Evolutionary conservation across 1,140 invertebrate species (phyloP).

Genomic region (Lasaia peninsularis): DNA sequence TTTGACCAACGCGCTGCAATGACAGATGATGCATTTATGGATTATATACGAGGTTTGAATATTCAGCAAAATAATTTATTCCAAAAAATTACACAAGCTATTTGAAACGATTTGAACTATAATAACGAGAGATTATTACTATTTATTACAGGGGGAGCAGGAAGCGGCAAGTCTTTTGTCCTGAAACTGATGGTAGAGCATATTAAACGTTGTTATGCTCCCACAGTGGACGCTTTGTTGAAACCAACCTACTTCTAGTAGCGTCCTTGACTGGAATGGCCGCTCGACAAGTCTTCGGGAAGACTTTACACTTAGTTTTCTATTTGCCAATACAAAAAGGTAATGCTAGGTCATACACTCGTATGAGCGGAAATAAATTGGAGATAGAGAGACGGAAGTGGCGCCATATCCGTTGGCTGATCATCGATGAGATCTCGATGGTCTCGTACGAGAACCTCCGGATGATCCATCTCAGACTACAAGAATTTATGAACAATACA

Average conservation of each 20-base stretch:
- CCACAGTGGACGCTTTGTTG: constrained; percentile 28
- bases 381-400: constrained; percentile 28
- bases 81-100: neutral
- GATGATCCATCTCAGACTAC: constrained; percentile 24
- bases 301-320: constrained; percentile 26
- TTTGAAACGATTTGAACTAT: constrained; percentile 15
- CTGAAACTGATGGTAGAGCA: constrained; percentile 37
- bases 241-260: constrained; percentile 16
- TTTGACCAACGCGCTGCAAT: too few species aligned
- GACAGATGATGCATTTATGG: constrained; percentile 23
- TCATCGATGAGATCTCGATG: constrained; percentile 37
- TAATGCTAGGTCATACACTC: constrained; percentile 22
- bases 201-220: constrained; percentile 3
- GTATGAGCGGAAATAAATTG: constrained; percentile 22
- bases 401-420: constrained; percentile 29
- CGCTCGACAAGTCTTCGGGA: constrained; percentile 29
- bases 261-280: constrained; percentile 31
- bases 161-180: constrained; percentile 17
- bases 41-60: constrained; percentile 15
- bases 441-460: constrained; percentile 30
- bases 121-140: constrained; percentile 12
- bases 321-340: constrained; percentile 28
- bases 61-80: constrained; percentile 19
- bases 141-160: constrained; percentile 24
- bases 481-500: constrained; percentile 30